Conservation (phyloP, 2,888 invertebrate species). For the Axea sp. region DNA sequence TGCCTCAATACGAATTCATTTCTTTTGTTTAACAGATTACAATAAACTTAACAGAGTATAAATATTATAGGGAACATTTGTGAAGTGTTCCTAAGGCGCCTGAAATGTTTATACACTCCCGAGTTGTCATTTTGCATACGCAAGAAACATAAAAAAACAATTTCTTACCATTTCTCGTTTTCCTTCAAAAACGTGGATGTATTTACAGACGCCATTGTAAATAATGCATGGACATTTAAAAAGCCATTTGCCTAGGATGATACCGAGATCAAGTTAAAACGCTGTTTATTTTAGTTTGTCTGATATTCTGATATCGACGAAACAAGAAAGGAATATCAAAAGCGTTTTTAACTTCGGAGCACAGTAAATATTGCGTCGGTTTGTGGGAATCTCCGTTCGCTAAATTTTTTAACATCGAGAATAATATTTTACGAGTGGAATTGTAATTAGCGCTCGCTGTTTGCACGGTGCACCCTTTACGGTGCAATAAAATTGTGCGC, state of each 20-base stretch:
- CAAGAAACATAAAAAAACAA: no score
- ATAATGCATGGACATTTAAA: conserved; percentile 10
- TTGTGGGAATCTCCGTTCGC: background rate
- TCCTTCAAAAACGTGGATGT: no score
- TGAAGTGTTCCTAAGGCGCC: no score
- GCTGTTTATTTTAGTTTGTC: conserved; percentile 15
- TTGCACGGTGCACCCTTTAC: background rate
- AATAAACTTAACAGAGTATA: no score
- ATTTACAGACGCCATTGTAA: background rate
- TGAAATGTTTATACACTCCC: no score
- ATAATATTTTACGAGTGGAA: conserved; percentile 10
- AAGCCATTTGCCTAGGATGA: conserved; percentile 15
- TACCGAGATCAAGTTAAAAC: conserved; percentile 20
- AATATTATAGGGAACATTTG: no score
- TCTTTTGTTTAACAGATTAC: no score
- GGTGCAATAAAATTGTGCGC: background rate
- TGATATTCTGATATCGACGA: conserved; percentile 24
- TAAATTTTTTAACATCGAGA: no score
- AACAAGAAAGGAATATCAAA: conserved; percentile 27
- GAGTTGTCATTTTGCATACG: no score
- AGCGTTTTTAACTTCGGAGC: conserved; percentile 9
- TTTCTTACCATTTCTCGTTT: no score
- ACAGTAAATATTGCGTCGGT: conserved; percentile 1
- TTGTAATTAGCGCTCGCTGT: background rate
- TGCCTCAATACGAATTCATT: no score